Percentiles rank a stretch among this genome's conserved stretches.
These are phyloP conservation scores for Formica selysi DNA, from an alignment of 1,140 invertebrate species.

Conservation along the genomic window DNA sequence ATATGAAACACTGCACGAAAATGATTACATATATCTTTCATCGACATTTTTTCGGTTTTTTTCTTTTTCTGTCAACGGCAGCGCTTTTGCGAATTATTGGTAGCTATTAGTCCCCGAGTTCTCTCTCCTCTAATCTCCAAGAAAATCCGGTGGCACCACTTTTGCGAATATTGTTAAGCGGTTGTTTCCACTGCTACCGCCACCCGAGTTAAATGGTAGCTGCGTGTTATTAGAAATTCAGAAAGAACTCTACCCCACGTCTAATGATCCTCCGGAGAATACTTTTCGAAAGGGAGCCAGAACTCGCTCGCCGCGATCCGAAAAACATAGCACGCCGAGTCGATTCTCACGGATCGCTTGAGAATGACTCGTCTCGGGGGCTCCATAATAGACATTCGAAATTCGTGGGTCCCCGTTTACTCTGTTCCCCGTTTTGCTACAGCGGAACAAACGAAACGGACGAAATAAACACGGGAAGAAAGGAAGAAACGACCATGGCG, in stretches of 20 bases:
- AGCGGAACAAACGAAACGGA: slow-evolving; percentile 53
- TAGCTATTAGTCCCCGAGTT: slow-evolving; percentile 18
- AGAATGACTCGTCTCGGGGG: slow-evolving; percentile 56
- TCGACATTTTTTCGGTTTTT: neutral
- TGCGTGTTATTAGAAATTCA: slow-evolving; percentile 62
- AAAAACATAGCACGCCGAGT: slow-evolving; percentile 36
- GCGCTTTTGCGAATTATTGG: slow-evolving; percentile 36
- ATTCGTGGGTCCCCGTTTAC: slow-evolving; percentile 55
- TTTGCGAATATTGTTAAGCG: slow-evolving; percentile 49
- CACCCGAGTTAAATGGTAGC: neutral
- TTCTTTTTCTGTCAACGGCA: slow-evolving; percentile 12
- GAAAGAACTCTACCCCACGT: slow-evolving; percentile 39
- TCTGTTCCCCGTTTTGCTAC: slow-evolving; percentile 15
- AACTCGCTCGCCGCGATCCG: slow-evolving; percentile 22
- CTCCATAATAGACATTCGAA: slow-evolving; percentile 75
- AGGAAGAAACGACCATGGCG: slow-evolving; percentile 56
- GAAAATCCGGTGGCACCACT: slow-evolving; percentile 51
- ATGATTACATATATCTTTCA: slow-evolving; percentile 56
- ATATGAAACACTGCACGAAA: slow-evolving; percentile 5
- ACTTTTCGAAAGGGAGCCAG: slow-evolving; percentile 27
- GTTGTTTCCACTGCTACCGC: slow-evolving; percentile 32
- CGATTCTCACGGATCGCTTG: slow-evolving; percentile 71
- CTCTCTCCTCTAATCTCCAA: slow-evolving; percentile 6
- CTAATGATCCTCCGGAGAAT: slow-evolving; percentile 58
- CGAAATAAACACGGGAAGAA: slow-evolving; percentile 38